These are phyloP conservation scores for Dascyllus trimaculatus DNA, from an alignment of 2,113 vertebrate genomes.

Conservation along the genomic window DNA sequence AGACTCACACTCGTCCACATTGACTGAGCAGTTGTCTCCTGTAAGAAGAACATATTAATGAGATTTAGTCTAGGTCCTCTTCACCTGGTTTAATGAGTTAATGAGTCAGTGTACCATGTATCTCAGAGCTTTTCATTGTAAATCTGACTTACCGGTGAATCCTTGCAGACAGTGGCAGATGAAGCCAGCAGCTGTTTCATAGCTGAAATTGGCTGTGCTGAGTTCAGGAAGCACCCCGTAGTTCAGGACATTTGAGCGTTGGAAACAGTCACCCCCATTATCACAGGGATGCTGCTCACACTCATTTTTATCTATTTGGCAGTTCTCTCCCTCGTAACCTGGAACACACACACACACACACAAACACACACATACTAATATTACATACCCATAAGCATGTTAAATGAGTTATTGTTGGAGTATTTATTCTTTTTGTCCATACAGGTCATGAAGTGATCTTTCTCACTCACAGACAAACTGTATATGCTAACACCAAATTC, in stretches of 20 bases:
- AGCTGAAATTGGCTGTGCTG: conserved; percentile 83
- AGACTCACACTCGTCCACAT: conserved; percentile 91
- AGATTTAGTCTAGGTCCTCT: neutral
- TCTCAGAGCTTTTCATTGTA: neutral
- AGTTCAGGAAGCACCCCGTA: conserved; percentile 82
- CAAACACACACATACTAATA: neutral
- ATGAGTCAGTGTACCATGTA: neutral
- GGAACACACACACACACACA: neutral
- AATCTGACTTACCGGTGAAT: conserved; percentile 86
- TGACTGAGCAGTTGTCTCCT: conserved; percentile 90
- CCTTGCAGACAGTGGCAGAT: conserved; percentile 90
- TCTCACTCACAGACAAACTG: too few relatives aligned
- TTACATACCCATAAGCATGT: too few relatives aligned
- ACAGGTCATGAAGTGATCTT: too few relatives aligned
- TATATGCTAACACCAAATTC: too few relatives aligned
- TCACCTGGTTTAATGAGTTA: too few relatives aligned
- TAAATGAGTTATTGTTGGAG: too few relatives aligned
- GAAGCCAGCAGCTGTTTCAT: conserved; percentile 87
- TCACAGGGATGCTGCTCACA: conserved; percentile 87
- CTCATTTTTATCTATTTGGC: conserved; percentile 87
- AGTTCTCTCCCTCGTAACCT: conserved; percentile 82
- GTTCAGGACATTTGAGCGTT: conserved; percentile 86
- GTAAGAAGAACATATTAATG: conserved; percentile 16
- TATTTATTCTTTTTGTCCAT: too few relatives aligned
- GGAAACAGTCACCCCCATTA: conserved; percentile 87